Base-by-base conservation (phyloP, 2,113 vertebrate genomes). In the Notothenia rossii region DNA sequence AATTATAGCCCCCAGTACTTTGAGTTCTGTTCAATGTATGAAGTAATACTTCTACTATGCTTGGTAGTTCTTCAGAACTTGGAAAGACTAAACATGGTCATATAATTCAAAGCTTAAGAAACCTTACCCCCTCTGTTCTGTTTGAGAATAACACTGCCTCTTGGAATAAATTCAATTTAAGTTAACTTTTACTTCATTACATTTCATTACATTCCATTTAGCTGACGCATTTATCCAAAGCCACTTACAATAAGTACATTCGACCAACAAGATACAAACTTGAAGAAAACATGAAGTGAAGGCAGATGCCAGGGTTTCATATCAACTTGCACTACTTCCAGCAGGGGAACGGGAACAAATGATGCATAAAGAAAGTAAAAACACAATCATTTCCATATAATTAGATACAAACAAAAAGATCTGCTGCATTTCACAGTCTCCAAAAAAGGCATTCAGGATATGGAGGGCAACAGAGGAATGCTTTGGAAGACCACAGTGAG, bases 401-500 rank as follows among this genome's bases (percentile, higher is more conserved):
- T 50, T 40, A 46, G 79, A 75, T 78, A 46, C 70, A 82, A 29
- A 20, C 0, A 45, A 43, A 79, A 84, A 67, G 70, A 64, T 74
- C 54, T 65, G 78, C 63, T 92, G 70, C 75, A 17, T 88, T 78
- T 59, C 54, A 68, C 56, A 40, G 14, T 33, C 36, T 63, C 55
- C 17, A 53, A 66, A 54, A 69, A 81, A 51, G 48, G 53, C 66
- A 53, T 69, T 46, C 72, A 88, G 81, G 75, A 88, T 78, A 66
- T 56, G 67, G 51, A 89, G 69, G 66, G 71, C 70, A 79, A 71
- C 40, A 17, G 58, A 73, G 79, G 79, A 89, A 92, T 89, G 78
- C 66, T 61, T 75, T 85, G 74, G 59, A 68, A 82, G 71, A 90
- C 92, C 91, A 83, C 89, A 85, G 53, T 88, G 81, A 93, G 82